Base-by-base conservation (phyloP, 2,888 invertebrate genomes). In the Microchrysa polita region DNA sequence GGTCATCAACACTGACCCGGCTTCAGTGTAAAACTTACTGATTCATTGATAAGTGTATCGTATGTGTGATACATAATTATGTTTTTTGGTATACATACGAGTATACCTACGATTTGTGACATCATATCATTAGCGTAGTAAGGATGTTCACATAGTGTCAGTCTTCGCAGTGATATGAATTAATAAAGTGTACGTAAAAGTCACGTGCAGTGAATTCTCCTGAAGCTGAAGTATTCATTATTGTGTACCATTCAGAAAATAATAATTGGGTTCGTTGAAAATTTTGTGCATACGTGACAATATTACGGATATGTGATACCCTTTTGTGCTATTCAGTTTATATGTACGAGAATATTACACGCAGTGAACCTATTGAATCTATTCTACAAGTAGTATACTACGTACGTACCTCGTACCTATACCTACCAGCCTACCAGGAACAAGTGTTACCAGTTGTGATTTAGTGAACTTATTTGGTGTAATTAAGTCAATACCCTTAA, bases 291-390 rank as follows among this genome's bases (percentile, higher is more conserved):
- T 18, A 20, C 20, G 14, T 55, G 22, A 55, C 55, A 55, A 20
- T 20, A 55, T 55, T 55, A n/a, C 20, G 55, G 55, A 20, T 55
- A 55, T 20, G 55, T 55, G 20, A 55, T 55, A 55, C 48, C 16
- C 48, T 48, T n/a, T n/a, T n/a, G n/a, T 48, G 16, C 48, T 12
- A 48, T 48, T 48, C 2, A 48, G 12, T n/a, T 48, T 42, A 42
- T 42, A 7, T 42, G 7, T 42, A 12, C 7, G 42, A 9, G 42
- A 42, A 48, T 48, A 48, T 4, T 48, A 12, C 48, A n/a, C n/a
- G n/a, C 48, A 48, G 48, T 48, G 48, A n/a, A 48, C 12, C 12
- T 10, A 48, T n/a, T n/a, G n/a, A n/a, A n/a, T n/a, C n/a, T n/a
- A n/a, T n/a, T n/a, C n/a, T n/a, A n/a, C n/a, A n/a, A n/a, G n/a